Percentiles rank a stretch among this genome's conserved stretches.
These are phyloP conservation scores for Mayetiola destructor DNA, from an alignment of 2,888 invertebrate genomes.

Conservation along the genomic window DNA sequence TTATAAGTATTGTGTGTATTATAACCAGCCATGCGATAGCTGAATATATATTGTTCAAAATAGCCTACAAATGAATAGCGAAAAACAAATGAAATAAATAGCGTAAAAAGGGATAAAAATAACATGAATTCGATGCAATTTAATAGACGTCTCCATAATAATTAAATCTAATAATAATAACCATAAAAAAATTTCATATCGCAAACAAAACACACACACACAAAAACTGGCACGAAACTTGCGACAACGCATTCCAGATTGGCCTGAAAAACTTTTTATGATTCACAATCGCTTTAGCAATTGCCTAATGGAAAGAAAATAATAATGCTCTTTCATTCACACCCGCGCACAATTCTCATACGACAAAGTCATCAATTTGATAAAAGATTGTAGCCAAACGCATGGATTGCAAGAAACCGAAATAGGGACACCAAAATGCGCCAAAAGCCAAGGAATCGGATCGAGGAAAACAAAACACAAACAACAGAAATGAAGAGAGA, in stretches of 20 bases:
- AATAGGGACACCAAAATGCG: too few species aligned
- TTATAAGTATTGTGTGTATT: too few species aligned
- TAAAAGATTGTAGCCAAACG: background rate
- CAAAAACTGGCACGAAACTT: background rate
- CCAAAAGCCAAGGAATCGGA: background rate
- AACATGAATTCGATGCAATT: background rate
- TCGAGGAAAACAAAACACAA: background rate
- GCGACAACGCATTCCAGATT: background rate
- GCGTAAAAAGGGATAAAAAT: too few species aligned
- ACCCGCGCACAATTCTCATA: background rate
- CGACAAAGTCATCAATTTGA: too few species aligned
- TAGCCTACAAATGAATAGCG: too few species aligned
- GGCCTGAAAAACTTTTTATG: background rate
- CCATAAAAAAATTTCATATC: background rate
- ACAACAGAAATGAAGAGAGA: too few species aligned
- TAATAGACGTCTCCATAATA: constrained; percentile 10
- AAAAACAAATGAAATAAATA: too few species aligned
- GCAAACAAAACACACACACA: background rate
- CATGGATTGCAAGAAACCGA: too few species aligned
- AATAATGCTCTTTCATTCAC: background rate
- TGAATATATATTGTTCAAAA: too few species aligned
- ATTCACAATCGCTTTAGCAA: background rate
- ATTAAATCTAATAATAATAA: constrained; percentile 7
- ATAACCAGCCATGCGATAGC: too few species aligned
- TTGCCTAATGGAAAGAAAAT: background rate